These are phyloP conservation scores for Drosophila cyrtoloma DNA, from an alignment of 2,888 invertebrate species.

Conservation along the genomic window DNA sequence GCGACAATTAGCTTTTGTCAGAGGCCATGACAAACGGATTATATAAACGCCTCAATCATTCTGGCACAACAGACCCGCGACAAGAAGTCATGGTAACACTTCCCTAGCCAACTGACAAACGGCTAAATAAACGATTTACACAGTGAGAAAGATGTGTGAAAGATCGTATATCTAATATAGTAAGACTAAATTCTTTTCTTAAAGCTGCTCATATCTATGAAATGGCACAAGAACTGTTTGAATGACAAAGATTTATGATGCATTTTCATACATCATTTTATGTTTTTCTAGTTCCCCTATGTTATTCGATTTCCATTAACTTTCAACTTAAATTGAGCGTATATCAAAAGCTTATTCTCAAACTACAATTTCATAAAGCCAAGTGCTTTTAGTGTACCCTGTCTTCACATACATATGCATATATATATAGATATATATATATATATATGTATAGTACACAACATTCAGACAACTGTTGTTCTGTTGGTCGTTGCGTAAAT, in stretches of 20 bases:
- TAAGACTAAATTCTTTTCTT: neutral
- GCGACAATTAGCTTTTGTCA: constrained; percentile 75
- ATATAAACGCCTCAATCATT: constrained; percentile 74
- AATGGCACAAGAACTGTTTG: neutral
- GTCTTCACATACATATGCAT: neutral
- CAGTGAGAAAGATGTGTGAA: constrained; percentile 48
- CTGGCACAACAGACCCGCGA: constrained; percentile 54
- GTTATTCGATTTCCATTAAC: constrained; percentile 10
- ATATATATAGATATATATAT: neutral
- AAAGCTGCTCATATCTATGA: neutral
- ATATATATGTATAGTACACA: neutral
- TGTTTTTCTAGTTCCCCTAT: neutral
- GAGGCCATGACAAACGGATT: constrained; percentile 75
- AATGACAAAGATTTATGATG: neutral
- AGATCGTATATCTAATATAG: neutral
- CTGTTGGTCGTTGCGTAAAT: constrained; percentile 45
- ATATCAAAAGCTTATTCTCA: constrained; percentile 11
- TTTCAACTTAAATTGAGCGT: constrained; percentile 22
- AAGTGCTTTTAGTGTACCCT: constrained; percentile 42
- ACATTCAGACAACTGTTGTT: constrained; percentile 45
- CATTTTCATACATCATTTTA: neutral
- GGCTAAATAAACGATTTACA: constrained; percentile 44
- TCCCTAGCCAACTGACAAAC: constrained; percentile 18
- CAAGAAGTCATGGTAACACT: constrained; percentile 55
- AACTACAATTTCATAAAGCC: constrained; percentile 38